phyloP scores from a whole-genome alignment of 2,888 invertebrate genomes.

The Polydrusus pterygomalis region DNA sequence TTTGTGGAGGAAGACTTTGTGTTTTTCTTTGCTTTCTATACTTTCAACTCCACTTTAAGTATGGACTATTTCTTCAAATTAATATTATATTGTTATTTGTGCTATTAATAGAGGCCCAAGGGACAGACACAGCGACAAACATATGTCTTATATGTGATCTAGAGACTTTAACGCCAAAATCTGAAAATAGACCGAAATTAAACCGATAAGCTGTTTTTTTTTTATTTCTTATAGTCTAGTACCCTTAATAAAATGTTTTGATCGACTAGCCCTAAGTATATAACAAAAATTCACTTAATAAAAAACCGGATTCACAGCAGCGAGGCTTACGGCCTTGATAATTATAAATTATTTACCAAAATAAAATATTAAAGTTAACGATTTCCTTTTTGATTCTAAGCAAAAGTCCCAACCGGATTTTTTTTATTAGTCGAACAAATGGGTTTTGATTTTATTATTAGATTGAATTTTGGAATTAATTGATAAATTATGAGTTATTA shows the following conservation, averaged over 20 bases:
- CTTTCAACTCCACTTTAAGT: too few species aligned
- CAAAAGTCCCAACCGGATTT: conserved; percentile 15
- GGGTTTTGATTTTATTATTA: conserved; percentile 14
- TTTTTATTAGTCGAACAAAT: conserved; percentile 8
- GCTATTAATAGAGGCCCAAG: too few species aligned
- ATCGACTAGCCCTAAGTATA: conserved; percentile 23
- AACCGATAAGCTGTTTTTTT: too few species aligned
- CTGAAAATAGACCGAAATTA: too few species aligned
- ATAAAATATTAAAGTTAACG: conserved; percentile 66
- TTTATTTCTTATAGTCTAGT: not conserved
- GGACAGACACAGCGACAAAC: too few species aligned
- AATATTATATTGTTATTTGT: too few species aligned
- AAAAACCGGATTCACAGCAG: conserved; percentile 48
- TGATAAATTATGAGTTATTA: conserved; percentile 23
- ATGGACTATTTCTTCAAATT: too few species aligned
- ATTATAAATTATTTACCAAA: conserved; percentile 58
- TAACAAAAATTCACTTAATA: conserved; percentile 40
- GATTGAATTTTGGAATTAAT: conserved; percentile 26
- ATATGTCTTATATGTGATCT: too few species aligned
- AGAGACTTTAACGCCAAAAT: too few species aligned
- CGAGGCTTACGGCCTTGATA: conserved; percentile 42
- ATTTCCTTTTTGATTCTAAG: conserved; percentile 47
- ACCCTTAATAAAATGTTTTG: conserved; percentile 24
- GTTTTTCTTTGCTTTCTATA: too few species aligned
- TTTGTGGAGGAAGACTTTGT: too few species aligned